A percentile compares a stretch with the other conserved stretches of the same genome.
phyloP scores from a whole-genome alignment of 2,113 vertebrate species.

The Cariama cristata region DNA sequence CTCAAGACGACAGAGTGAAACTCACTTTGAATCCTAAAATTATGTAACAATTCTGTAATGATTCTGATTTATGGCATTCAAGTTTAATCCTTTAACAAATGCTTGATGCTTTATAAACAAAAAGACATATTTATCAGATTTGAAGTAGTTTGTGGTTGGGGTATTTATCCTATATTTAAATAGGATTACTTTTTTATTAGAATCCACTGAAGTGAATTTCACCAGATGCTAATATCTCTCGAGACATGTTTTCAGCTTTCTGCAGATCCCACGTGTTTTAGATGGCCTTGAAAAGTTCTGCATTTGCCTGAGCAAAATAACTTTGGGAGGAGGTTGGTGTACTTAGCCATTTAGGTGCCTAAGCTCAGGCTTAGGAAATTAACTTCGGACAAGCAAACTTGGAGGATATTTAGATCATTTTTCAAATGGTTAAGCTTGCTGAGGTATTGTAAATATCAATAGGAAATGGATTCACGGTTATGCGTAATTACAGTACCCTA shows the following conservation, averaged over 20 bases:
- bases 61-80: not conserved
- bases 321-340: not conserved
- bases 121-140: constrained; percentile 30
- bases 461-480: constrained; percentile 1
- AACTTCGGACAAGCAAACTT: not conserved
- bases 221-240: not conserved
- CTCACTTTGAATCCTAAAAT: not conserved
- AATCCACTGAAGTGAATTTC: constrained; percentile 50
- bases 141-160: constrained; percentile 23
- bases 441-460: constrained; percentile 18
- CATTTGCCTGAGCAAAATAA: not conserved
- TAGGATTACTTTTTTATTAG: constrained; percentile 41
- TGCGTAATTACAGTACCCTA: constrained; percentile 2
- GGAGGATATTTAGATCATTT: constrained; percentile 19
- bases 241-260: not conserved
- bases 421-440: not conserved
- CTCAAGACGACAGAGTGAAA: not conserved
- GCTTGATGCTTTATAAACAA: constrained; percentile 26
- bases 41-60: not conserved
- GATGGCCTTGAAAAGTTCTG: not conserved
- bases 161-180: constrained; percentile 54
- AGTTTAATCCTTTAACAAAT: not conserved
- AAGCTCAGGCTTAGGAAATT: not conserved
- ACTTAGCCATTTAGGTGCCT: not conserved
- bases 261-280: not conserved